Evolutionary conservation across 2,797 vertebrate species (phyloP).

Genomic region (Tolypeutes matacus): DNA sequence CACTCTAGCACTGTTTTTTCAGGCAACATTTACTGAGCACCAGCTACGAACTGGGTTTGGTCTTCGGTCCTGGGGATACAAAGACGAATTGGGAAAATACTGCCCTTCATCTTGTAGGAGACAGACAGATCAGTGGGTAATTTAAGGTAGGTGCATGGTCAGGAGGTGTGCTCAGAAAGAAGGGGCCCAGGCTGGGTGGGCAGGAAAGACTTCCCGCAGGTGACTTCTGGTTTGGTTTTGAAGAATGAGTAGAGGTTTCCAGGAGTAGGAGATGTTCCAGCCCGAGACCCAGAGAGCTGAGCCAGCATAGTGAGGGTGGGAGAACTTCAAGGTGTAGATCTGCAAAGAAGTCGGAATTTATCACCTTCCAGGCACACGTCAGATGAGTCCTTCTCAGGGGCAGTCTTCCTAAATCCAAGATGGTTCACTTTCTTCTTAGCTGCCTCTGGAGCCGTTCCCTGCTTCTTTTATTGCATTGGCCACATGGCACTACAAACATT

Average conservation of each 20-base stretch:
- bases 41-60: neutral
- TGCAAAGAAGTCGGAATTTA: neutral
- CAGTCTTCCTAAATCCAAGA: neutral
- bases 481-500: neutral
- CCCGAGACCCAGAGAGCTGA: neutral
- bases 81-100: neutral
- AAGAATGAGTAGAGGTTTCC: neutral
- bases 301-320: accelerated
- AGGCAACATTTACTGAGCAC: neutral
- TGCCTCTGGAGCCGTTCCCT: neutral
- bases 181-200: too few relatives aligned
- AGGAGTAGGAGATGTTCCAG: neutral
- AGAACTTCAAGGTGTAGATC: neutral
- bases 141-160: neutral
- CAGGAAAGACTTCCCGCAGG: neutral
- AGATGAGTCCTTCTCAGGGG: neutral
- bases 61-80: neutral
- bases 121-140: neutral
- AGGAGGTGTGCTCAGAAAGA: neutral
- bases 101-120: neutral
- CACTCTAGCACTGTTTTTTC: neutral
- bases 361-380: neutral
- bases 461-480: neutral
- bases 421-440: neutral
- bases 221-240: neutral